Evolutionary conservation across 2,888 invertebrate genomes (phyloP), one percentile per base, ranked within the genome.

Genomic region (Siphonodentalium dalli): DNA sequence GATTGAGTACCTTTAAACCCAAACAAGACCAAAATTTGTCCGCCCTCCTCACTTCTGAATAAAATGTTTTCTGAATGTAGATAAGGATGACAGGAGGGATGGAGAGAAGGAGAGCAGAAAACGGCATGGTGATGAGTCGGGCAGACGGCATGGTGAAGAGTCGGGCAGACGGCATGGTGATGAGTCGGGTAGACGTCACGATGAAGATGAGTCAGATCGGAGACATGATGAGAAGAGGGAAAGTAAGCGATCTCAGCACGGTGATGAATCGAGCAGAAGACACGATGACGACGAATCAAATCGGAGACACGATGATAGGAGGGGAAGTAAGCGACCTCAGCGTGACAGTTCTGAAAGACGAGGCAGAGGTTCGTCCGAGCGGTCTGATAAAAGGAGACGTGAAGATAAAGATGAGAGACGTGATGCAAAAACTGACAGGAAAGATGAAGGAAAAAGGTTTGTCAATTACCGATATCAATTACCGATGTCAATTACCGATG

Each of bases 131-230:
- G 27, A 29, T 24, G 29, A 28, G n/a, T 37, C 23, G 2, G 39
- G 37, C 31, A 38, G 41, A 52, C 34, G 20, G 15, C n/a, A n/a
- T n/a, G n/a, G n/a, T n/a, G 31, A 41, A 54, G 54, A 29, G 6
- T 44, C 57, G 24, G 44, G 38, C 23, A 40, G 44, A n/a, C 38
- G 27, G 5, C 41, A 49, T 4, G 24, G 24, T n/a, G 23, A 33
- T 0, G 52, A 49, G 28, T 55, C 58, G 46, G 60, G 28, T 35
- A 44, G 42, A 27, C 39, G 41, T 13, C n/a, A 29, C 3, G 28
- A 24, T 5, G 40, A 41, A 31, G 35, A 48, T 20, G 42, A 46
- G 18, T 23, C 43, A 33, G 28, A 23, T 13, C 35, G 37, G 11
- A 27, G 33, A 9, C 33, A 33, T n/a, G 15, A 46, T 39, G 57